Conservation (phyloP, 2,888 invertebrate genomes). For the Hirtodrosophila confusa region DNA sequence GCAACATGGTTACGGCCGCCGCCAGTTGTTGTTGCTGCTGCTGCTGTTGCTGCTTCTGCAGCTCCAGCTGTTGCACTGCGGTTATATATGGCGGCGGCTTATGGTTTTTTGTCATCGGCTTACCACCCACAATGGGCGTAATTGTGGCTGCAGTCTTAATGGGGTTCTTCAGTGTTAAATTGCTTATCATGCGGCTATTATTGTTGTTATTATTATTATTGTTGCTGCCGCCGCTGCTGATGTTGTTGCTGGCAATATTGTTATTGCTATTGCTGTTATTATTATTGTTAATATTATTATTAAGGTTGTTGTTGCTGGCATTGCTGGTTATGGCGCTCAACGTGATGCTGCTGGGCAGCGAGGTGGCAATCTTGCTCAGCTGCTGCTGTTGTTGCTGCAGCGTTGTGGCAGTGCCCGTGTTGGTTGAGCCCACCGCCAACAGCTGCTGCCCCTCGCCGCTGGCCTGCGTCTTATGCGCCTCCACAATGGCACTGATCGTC, state of each 20-base stretch:
- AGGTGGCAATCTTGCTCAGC: constrained; percentile 71
- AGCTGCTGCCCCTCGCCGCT: constrained; percentile 29
- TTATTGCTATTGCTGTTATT: constrained; percentile 24
- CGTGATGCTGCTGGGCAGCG: constrained; percentile 78
- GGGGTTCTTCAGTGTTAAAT: constrained; percentile 64
- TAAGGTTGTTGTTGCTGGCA: constrained; percentile 42
- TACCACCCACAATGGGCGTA: constrained; percentile 83
- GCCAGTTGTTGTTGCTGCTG: constrained; percentile 80
- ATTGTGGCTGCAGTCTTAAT: constrained; percentile 83
- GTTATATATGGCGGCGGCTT: constrained; percentile 82
- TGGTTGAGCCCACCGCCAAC: constrained; percentile 87
- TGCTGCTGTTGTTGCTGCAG: constrained; percentile 75
- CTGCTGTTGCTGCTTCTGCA: constrained; percentile 79
- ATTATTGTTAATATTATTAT: constrained; percentile 18
- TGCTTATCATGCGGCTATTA: constrained; percentile 61
- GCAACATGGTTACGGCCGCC: constrained; percentile 84
- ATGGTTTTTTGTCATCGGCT: constrained; percentile 82
- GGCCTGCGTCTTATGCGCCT: constrained; percentile 56
- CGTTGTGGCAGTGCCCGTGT: constrained; percentile 89
- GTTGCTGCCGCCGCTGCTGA: constrained; percentile 17
- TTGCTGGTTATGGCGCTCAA: constrained; percentile 70
- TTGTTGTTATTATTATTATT: constrained; percentile 42
- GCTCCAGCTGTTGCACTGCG: constrained; percentile 80
- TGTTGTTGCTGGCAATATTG: constrained; percentile 17
- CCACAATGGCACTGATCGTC: constrained; percentile 74